Evolutionary conservation across 1,140 invertebrate species (phyloP).

Genomic region (Megathymus violae): DNA sequence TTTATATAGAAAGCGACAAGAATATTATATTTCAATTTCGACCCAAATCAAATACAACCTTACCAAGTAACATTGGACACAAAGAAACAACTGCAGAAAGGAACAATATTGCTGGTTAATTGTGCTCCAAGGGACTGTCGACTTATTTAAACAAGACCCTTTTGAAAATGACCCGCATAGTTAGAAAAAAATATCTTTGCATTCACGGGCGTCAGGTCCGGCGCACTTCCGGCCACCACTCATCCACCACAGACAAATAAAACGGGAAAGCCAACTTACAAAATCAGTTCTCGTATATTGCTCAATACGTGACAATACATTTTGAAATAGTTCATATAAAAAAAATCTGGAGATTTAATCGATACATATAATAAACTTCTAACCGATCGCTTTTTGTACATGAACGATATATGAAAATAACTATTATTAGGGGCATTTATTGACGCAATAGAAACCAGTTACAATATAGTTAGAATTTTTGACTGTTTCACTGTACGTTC

Average conservation of each 20-base stretch:
- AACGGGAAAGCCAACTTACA: not conserved
- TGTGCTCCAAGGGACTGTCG: constrained; percentile 64
- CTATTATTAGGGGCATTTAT: no score
- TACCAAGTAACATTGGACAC: not conserved
- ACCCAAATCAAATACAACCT: not conserved
- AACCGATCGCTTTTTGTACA: no score
- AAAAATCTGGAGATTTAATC: no score
- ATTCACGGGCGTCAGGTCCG: constrained; percentile 70
- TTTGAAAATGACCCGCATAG: constrained; percentile 75
- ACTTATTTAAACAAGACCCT: constrained; percentile 70
- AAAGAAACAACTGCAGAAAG: constrained; percentile 1
- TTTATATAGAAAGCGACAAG: not conserved
- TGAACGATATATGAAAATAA: no score
- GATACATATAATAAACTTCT: no score
- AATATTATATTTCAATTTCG: not conserved
- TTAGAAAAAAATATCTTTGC: constrained; percentile 77
- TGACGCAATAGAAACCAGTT: no score
- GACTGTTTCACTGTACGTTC: no score
- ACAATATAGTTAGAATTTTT: no score
- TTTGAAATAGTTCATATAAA: no score
- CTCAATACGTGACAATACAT: no score
- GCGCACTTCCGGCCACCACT: constrained; percentile 50
- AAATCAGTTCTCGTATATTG: no score
- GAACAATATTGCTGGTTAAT: constrained; percentile 50
- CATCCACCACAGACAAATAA: constrained; percentile 5